These are phyloP conservation scores for Epizoanthus ramosus DNA, from an alignment of 92 coral and sea anemone species.

Conservation along the genomic window DNA sequence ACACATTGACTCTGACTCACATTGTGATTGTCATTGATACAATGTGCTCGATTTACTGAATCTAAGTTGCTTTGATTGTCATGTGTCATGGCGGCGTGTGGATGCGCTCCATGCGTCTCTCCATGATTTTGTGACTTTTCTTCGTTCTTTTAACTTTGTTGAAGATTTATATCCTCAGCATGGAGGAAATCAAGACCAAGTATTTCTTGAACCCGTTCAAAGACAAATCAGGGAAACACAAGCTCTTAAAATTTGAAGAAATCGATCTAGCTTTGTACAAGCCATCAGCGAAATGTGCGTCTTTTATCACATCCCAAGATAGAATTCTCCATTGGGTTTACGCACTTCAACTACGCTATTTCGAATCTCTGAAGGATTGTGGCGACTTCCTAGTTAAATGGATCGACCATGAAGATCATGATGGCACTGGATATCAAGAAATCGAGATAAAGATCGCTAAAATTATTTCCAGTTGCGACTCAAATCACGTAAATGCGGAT, in stretches of 20 bases:
- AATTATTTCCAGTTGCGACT: neutral
- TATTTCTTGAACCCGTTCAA: neutral
- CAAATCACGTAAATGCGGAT: too few relatives aligned
- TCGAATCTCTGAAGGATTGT: slow-evolving; percentile 15
- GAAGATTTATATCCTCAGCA: slow-evolving; percentile 9
- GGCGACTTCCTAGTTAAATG: slow-evolving; percentile 11
- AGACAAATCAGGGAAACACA: slow-evolving; percentile 18
- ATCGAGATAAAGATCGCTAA: slow-evolving; percentile 12
- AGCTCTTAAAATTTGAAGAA: slow-evolving; percentile 8
- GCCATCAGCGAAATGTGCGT: slow-evolving; percentile 11
- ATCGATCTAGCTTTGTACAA: slow-evolving; percentile 21
- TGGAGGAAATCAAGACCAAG: slow-evolving; percentile 25
- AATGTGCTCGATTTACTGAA: too few relatives aligned
- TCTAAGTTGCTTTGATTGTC: too few relatives aligned
- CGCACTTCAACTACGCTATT: slow-evolving; percentile 13
- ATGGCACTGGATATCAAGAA: slow-evolving; percentile 10
- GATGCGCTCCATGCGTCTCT: too few relatives aligned
- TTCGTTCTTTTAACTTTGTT: too few relatives aligned
- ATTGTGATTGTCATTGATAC: too few relatives aligned
- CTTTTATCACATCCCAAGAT: slow-evolving; percentile 10
- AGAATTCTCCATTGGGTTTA: slow-evolving; percentile 6
- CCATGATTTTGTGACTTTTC: too few relatives aligned
- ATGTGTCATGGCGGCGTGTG: too few relatives aligned
- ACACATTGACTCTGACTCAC: too few relatives aligned
- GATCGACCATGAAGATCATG: slow-evolving; percentile 13